Base-by-base conservation (phyloP, 2,113 vertebrate genomes). In the Donacobius atricapilla region DNA sequence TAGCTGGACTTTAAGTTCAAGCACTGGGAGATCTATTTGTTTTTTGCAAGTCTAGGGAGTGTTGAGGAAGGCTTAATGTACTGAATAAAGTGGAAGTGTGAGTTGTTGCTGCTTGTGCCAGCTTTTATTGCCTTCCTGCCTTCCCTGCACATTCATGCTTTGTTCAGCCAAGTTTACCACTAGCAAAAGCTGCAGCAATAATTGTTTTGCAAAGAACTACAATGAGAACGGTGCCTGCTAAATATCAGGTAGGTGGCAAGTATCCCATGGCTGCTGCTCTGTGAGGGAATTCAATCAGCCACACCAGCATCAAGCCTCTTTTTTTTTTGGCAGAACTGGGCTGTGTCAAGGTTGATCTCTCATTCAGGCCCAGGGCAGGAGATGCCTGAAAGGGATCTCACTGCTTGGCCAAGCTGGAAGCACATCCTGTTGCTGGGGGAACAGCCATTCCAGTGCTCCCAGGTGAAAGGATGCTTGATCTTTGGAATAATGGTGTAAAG, bases 401-500 rank as follows among this genome's bases (percentile, higher is more conserved):
- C 54, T 95, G 92, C 95, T 95, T 33, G 68, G 94, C 95, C 61
- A 61, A 96, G 95, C 95, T 96, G 93, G 95, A 97, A 96, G 81
- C 96, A 94, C 44, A 18, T 92, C 42, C 63, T 2, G 75, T 97
- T 98, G 83, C 96, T 96, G 97, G 53, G 95, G 97, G 94, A 98
- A 97, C 97, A 57, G 89, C 87, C 13, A 8, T 64, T 92, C 91
- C 25, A 13, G 22, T 39, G 37, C 70, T 95, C 90, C 93, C 94
- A 97, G 97, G 97, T 97, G 96, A 96, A 97, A 95, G 83, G 87
- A 93, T 95, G 90, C 89, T 97, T 97, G 90, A 95, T 97, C 96
- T 97, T 95, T 94, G 93, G 96, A 97, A 97, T 77, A 97, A 93
- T 39, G 86, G 94, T 95, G 90, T 88, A 93, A 96, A 93, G 54